Evolutionary conservation across 35 echinoderm and acorn worm species (phyloP), one percentile per base, ranked within the genome.

Genomic region (Apostichopus parvimensis): DNA sequence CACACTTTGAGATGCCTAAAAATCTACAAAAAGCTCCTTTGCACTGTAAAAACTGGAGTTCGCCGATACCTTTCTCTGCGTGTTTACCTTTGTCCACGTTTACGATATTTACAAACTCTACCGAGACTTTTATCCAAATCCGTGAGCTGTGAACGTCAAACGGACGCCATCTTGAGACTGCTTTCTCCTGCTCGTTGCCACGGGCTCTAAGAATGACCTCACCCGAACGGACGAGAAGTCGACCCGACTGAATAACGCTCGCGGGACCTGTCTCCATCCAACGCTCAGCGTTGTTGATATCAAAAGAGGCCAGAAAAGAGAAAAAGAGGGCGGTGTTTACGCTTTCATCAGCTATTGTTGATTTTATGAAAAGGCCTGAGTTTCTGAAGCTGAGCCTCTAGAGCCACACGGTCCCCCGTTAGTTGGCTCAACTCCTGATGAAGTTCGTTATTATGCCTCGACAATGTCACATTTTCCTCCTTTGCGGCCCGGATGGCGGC

Each of bases 351-450:
- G 76, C 89, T 91, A 68, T 11, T 59, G 25, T 6, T 78, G 22
- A 79, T 10, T 78, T 91, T 91, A 23, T 79, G 71, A 93, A 99
- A 99, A 54, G 97, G 97, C 80, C 90, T 90, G 22, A 96, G 86
- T 77, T 92, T 94, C 80, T 99, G 82, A 20, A 99, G 77, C 66
- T 96, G 93, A 2, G 90, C 92, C 81, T 99, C 97, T 75, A 99
- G 81, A 53, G 73, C 91, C 26, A 96, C 87, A 56, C 97, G 72
- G 21, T 99, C 95, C 87, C 96, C 95, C 17, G 93, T 99, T 1
- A 99, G 80, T 68, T 96, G 81, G 80, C 87, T 92, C 13, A 99
- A 91, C 80, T 99, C 97, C 78, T 99, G 97, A 66, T 96, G 95
- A 24, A 99, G 88, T 81, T 99, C 97, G 65, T 77, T 95, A 92